Conservation (phyloP, 2,888 invertebrate genomes). For the Erynnis tages region DNA sequence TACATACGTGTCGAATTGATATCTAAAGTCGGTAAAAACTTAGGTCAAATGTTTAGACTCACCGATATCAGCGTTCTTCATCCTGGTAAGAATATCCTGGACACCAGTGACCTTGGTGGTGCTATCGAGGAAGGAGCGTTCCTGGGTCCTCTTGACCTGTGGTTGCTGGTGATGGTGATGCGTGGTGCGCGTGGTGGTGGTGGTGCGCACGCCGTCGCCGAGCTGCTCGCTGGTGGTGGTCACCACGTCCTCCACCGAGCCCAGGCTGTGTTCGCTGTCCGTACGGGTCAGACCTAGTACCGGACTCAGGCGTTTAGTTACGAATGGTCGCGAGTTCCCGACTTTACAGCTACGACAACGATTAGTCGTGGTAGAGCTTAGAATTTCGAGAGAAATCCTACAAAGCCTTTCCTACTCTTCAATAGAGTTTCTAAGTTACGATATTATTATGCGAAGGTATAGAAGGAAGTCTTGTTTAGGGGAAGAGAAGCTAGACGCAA, state of each 20-base stretch:
- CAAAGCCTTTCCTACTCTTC: no score
- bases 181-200: conserved; percentile 42
- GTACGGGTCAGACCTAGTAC: conserved; percentile 56
- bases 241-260: conserved; percentile 59
- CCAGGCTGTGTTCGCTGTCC: conserved; percentile 69
- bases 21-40: no score
- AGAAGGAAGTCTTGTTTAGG: no score
- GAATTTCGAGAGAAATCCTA: no score
- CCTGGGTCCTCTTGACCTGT: conserved; percentile 34
- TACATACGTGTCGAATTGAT: no score
- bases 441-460: no score
- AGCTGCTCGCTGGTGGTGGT: conserved; percentile 46
- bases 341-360: no score
- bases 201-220: conserved; percentile 46
- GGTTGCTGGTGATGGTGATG: conserved; percentile 16
- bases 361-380: no score
- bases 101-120: conserved; percentile 86
- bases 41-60: conserved; percentile 31
- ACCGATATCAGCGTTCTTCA: conserved; percentile 89
- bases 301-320: not conserved
- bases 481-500: no score
- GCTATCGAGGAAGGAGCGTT: conserved; percentile 86
- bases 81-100: conserved; percentile 88
- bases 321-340: no score
- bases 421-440: no score